These are phyloP conservation scores for Melierax canorus DNA, from an alignment of 2,113 vertebrate species.

Conservation along the genomic window DNA sequence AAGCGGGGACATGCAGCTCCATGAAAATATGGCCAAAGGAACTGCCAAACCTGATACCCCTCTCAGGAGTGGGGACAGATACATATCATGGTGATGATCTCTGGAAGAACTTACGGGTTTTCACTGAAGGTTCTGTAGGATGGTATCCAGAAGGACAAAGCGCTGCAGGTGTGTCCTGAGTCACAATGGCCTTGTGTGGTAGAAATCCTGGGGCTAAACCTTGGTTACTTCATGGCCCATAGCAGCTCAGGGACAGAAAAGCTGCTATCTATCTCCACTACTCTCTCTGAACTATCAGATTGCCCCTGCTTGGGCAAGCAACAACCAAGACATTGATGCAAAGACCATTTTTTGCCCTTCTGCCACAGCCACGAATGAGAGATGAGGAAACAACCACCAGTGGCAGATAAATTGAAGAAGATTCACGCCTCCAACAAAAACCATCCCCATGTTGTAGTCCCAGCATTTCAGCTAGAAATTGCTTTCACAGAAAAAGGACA, in stretches of 20 bases:
- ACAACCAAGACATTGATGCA: not conserved
- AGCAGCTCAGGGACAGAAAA: not conserved
- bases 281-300: not conserved
- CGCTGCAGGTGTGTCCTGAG: not conserved
- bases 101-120: accelerated
- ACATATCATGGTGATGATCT: not conserved
- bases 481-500: not conserved
- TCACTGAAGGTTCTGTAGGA: not conserved
- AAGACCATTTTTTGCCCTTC: not conserved
- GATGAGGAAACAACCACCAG: not conserved
- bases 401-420: not conserved
- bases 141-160: not conserved
- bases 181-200: not conserved
- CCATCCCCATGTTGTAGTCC: not conserved
- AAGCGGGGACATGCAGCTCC: not conserved
- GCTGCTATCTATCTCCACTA: not conserved
- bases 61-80: not conserved
- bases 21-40: not conserved
- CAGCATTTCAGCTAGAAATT: not conserved
- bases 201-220: not conserved
- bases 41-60: not conserved
- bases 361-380: not conserved
- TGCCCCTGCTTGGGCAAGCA: not conserved
- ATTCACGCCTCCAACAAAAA: not conserved
- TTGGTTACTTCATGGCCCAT: not conserved